Base-by-base conservation (phyloP, 2,888 invertebrate species). In the Parnassius orleans region DNA sequence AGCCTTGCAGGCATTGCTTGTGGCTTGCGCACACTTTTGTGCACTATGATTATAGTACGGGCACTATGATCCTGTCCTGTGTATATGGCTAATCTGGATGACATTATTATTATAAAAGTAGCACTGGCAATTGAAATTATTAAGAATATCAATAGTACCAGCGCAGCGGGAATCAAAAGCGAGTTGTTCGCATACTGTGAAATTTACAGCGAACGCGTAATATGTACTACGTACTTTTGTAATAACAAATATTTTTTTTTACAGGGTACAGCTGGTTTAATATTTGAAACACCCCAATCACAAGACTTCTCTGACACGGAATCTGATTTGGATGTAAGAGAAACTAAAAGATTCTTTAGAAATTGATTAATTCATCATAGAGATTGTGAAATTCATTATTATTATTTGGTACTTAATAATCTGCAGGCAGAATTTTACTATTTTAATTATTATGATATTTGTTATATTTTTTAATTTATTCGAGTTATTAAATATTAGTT, bases 301-400 rank as follows among this genome's bases (percentile, higher is more conserved):
- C 76, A 77, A 47, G 80, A 84, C 47, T 48, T 46, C 46, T 88
- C 87, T 0, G 89, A 88, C 56, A 87, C 88, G 0, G 89, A 89
- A 61, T 87, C 90, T 0, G 85, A 87, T 64, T 60, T 82, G 44
- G 87, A 87, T 68, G 80, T 80, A 19, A 79, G 67, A 57, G 84
- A 85, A 57, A 72, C 64, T 10, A 75, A 68, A 9, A 72, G 71
- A 55, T 74, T 80, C 14, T 57, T 78, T 15, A 62, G 58, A 24
- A 71, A 69, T 64, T 70, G 72, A 58, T 68, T 51, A 53, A 50
- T 46, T 57, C 24, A 12, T 19, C 19, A 43, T 33, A 11, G 11
- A 41, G 41, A 7, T 48, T 48, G 10, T 9, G 0, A 7, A 14
- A 14, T 43, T 33, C 7, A 43, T 43, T 2, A 43, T 2, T 43